Conservation (phyloP, 2,113 vertebrate species). For the Myotis brandtii region DNA sequence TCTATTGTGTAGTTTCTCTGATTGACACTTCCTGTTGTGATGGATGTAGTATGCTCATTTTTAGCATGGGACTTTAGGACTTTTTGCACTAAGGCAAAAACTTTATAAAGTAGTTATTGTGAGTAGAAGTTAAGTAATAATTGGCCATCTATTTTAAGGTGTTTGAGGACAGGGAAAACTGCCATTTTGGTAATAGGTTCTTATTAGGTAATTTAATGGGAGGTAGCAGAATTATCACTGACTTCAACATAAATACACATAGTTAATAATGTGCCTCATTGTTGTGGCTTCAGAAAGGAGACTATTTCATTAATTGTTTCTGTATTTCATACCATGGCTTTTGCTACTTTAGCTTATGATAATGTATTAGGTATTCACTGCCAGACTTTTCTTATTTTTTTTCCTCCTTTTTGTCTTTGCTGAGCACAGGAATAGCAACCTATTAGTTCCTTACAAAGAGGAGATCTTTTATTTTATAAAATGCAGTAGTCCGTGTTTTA, state of each 20-base stretch:
- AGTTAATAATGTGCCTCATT: background rate
- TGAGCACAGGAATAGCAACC: background rate
- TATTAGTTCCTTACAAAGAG: conserved; percentile 36
- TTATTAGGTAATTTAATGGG: conserved; percentile 56
- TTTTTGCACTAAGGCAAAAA: conserved; percentile 44
- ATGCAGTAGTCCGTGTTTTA: background rate
- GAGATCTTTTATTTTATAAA: background rate
- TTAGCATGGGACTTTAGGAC: conserved; percentile 56
- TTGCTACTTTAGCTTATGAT: background rate
- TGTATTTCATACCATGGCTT: background rate
- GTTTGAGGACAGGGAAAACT: conserved; percentile 56
- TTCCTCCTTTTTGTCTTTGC: conserved; percentile 51
- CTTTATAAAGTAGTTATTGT: conserved; percentile 46
- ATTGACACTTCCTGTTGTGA: conserved; percentile 68
- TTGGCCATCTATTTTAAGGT: conserved; percentile 64
- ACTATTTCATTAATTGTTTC: conserved; percentile 19
- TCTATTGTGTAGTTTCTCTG: conserved; percentile 70
- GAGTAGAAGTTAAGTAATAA: conserved; percentile 57
- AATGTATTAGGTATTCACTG: background rate
- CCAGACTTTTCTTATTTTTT: background rate
- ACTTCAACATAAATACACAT: conserved; percentile 1
- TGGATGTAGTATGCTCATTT: conserved; percentile 58
- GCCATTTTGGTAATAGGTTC: conserved; percentile 54
- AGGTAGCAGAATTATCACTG: background rate
- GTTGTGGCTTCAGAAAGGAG: background rate